Base-by-base conservation (phyloP, 2,888 invertebrate genomes). In the Oxycera nigricornis region DNA sequence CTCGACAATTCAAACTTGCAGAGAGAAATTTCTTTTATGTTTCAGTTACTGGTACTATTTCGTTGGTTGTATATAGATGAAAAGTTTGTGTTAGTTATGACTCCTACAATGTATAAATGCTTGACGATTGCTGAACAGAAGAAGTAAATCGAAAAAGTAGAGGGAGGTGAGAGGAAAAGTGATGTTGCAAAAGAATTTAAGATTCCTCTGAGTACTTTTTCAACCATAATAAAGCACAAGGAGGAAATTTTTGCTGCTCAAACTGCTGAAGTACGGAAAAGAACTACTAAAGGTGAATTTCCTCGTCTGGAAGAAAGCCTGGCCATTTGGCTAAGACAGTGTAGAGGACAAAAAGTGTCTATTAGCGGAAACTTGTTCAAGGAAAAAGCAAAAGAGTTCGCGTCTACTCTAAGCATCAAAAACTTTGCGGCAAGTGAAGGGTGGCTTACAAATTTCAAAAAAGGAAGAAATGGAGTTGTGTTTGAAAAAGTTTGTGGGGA, bases 401-500 rank as follows among this genome's bases (percentile, higher is more conserved):
- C 72, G 17, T 39, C 9, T 26, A 24, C 41, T 41, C 68, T 75
- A 26, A 50, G 67, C 39, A 75, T 67, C 31, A 67, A 68, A 52
- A 68, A 70, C 14, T 73, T 73, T 61, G 35, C 62, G 14, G 62
- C 65, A 14, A 65, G 39, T 65, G 65, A 65, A 26, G 73, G 75
- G 17, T 68, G 73, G 73, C 59, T 75, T 28, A 52, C 55, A 24
- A 73, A 75, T 52, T 73, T 75, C 46, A 75, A 75, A 55, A 73
- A 68, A 17, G n/a, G n/a, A n/a, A 31, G 46, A 52, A 14, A 73
- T 57, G 67, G 28, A 30, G 46, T 73, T 35, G 28, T 52, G 39
- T 73, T 75, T 30, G 73, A 73, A 73, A 70, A 75, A 75, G 17
- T 73, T 61, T 75, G 62, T 68, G 62, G 73, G 31, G 73, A 73